Evolutionary conservation across 2,888 invertebrate genomes (phyloP), one percentile per base, ranked within the genome.

Genomic region (Ormia ochracea): DNA sequence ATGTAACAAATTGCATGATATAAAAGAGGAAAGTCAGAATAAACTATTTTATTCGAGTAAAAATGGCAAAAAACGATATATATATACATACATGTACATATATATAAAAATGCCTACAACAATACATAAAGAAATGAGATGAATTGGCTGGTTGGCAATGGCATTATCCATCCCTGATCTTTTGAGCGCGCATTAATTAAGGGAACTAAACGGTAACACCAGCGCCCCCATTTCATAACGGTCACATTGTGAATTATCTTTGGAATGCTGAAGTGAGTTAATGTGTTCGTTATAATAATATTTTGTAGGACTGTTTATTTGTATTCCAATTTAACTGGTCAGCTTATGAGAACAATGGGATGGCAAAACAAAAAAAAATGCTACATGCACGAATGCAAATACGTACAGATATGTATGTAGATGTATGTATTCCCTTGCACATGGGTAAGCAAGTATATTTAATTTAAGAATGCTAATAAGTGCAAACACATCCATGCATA

Each of bases 181-280:
- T 23, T 21, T 65, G 19, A 4, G 17, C 7, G 65, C 23, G 12
- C n/a, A 19, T 41, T n/a, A 28, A 38, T 52, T 66, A n/a, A 75
- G 21, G 36, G 56, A 28, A 48, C 28, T 45, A 72, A 76, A 63
- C 66, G 21, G 26, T 33, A 21, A 36, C 73, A 68, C 26, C 68
- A 79, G 77, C 83, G 81, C 83, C 81, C 61, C 78, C 76, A 74
- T 45, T 66, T 63, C 26, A 26, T 19, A 58, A 36, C 78, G 83
- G 81, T 50, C 75, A 54, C 52, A 58, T 70, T 59, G 59, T 6
- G 50, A 56, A 70, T 52, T 80, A 80, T 10, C 19, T 45, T 26
- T 43, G 83, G 83, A 83, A 83, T 83, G 83, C 80, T 79, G 81
- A 82, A 82, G 80, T 80, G 81, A 82, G 81, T 80, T 81, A 82